A percentile compares a stretch with the other conserved stretches of the same genome.
These are phyloP conservation scores for Ciconia maguari DNA, from an alignment of 2,113 vertebrate species.

Conservation along the genomic window DNA sequence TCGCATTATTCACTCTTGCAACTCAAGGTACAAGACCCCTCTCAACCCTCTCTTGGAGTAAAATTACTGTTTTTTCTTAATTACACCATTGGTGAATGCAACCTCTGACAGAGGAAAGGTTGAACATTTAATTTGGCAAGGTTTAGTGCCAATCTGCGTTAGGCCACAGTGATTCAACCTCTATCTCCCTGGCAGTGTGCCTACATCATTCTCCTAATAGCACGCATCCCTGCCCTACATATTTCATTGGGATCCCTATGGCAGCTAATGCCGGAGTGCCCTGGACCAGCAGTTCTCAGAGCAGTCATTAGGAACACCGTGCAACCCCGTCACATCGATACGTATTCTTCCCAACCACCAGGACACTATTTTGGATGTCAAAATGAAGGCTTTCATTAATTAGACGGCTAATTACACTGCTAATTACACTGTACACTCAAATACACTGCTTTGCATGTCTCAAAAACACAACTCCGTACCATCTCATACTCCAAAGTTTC, in stretches of 20 bases:
- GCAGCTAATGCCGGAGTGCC: background rate
- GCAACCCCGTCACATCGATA: background rate
- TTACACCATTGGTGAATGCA: slow-evolving; percentile 24
- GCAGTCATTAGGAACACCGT: background rate
- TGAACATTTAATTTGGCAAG: slow-evolving; percentile 37
- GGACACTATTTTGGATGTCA: background rate
- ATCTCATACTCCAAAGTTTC: background rate
- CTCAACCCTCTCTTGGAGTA: background rate
- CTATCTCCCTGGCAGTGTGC: background rate
- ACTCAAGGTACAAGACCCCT: background rate
- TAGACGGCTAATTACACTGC: background rate
- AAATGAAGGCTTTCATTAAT: background rate
- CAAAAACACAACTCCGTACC: background rate
- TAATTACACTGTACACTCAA: background rate
- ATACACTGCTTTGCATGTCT: background rate
- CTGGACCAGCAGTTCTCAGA: background rate
- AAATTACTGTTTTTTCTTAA: slow-evolving; percentile 47
- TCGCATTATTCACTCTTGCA: background rate
- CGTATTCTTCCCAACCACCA: background rate
- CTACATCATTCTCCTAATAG: background rate
- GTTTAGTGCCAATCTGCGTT: slow-evolving; percentile 20
- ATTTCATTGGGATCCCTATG: background rate
- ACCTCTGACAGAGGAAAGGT: slow-evolving; percentile 23
- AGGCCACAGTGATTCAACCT: slow-evolving; percentile 22
- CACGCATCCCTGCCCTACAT: background rate